phyloP scores from a whole-genome alignment of 2,113 vertebrate genomes.

The Nibea albiflora region DNA sequence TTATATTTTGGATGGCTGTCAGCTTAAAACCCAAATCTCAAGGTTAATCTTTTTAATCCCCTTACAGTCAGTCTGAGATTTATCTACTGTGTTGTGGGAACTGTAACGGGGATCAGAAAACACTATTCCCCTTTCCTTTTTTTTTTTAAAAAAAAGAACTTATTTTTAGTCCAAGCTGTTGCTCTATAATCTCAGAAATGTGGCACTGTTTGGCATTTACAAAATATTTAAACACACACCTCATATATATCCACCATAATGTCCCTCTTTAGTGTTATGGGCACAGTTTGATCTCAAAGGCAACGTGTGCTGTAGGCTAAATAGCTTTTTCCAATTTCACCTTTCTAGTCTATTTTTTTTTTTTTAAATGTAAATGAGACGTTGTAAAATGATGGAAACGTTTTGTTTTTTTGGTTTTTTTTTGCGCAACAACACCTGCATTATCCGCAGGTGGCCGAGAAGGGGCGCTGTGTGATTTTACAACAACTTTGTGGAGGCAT shows the following conservation, averaged over 20 bases:
- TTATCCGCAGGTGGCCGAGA: constrained; percentile 48
- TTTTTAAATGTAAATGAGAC: not conserved
- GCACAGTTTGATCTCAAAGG: constrained; percentile 1
- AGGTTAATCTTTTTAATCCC: constrained; percentile 39
- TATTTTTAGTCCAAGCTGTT: not conserved
- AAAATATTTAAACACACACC: too few relatives aligned
- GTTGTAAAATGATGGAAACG: not conserved
- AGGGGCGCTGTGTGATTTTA: constrained; percentile 70
- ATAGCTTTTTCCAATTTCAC: not conserved
- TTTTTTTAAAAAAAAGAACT: not conserved
- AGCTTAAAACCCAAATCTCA: constrained; percentile 38
- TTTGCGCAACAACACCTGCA: constrained; percentile 39
- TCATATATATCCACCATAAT: not conserved
- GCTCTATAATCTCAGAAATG: not conserved
- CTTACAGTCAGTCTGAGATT: not conserved
- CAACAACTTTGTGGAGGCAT: constrained; percentile 49
- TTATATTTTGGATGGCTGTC: constrained; percentile 49
- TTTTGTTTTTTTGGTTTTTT: too few relatives aligned
- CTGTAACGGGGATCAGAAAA: constrained; percentile 23
- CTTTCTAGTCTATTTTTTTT: not conserved
- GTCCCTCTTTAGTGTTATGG: not conserved
- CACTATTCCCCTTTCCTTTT: not conserved
- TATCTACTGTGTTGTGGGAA: constrained; percentile 16
- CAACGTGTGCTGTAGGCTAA: not conserved
- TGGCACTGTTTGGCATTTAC: not conserved